Evolutionary conservation across 1,140 invertebrate genomes (phyloP), one percentile per base, ranked within the genome.

Genomic region (Drosophila tani): DNA sequence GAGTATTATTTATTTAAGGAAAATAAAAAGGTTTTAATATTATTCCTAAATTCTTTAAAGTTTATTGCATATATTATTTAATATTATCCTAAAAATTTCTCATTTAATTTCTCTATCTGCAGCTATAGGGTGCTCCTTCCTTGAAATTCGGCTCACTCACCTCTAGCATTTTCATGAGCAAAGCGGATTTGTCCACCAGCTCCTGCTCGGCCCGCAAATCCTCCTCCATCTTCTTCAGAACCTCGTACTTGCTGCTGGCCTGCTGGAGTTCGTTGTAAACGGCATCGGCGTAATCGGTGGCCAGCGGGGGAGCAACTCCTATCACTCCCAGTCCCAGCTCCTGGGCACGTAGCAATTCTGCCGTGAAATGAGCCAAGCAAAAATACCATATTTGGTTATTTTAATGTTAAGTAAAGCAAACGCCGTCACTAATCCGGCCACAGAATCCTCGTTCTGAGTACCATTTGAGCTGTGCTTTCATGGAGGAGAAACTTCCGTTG

Each of bases 161-260:
- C 86, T 92, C 92, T 14, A 93, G 57, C 77, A 93, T 78, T 90
- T 93, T 91, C 91, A 93, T 91, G 45, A 93, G 76, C 38, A 93
- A 73, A 67, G 91, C 86, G 59, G 92, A 92, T 82, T 93, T 93
- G 58, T 83, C 91, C 68, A 92, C 92, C 58, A 93, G 76, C 64
- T 92, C 92, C 78, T 93, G 92, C 45, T 93, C 92, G 24, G 73
- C 79, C 21, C 82, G 84, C 58, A 93, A 90, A 60, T 93, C 92
- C 29, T 92, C 78, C 53, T 93, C 87, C 58, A 93, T 51, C 63
- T 90, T 92, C 63, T 87, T 87, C 24, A 93, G 76, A 60, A 93
- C 76, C 53, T 91, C 87, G 32, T 79, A 82, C 75, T 92, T 87
- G 46, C 49, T 85, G 50, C 68, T 91, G 73, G 91, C 86, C 59